Evolutionary conservation across 2,888 invertebrate species (phyloP), one percentile per base, ranked within the genome.

Genomic region (Neuroscelio doddi): DNA sequence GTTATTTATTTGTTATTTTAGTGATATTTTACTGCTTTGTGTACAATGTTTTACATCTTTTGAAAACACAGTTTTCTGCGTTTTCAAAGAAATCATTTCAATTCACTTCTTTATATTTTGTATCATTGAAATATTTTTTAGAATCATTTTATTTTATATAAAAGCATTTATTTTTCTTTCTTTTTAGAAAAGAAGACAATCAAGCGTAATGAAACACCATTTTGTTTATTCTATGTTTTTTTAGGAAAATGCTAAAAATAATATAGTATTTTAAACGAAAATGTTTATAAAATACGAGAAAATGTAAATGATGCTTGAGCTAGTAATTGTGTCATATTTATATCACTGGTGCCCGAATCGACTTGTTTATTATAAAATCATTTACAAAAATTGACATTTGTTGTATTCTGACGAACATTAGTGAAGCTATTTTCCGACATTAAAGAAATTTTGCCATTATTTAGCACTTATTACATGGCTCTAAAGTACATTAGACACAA

Each of bases 401-500:
- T 38, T 38, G 38, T 16, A 38, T 38, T 21, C 5, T 21, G 21
- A 21, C 5, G 21, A 3, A 21, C 21, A 21, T 21, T 21, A 5
- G 21, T 5, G 5, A 5, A 21, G 21, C 5, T 21, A 21, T 21
- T 38, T 38, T 16, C 10, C 4, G 8, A 1, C 15, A 38, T 38
- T 7, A 16, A 17, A n/a, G 1, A 17, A 38, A 38, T 38, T 5
- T 10, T 17, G 10, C 8, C 17, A 16, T 16, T n/a, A 17, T 16
- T 17, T 14, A 14, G 10, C 7, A 14, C 10, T 12, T 9, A 30
- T 47, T 10, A 38, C 8, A 16, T 47, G 38, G 56, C 56, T 53
- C 49, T 34, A 24, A 42, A 41, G 38, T 29, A 55, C 15, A 50
- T 52, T 36, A 52, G 27, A 64, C n/a, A 1, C 42, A 42, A 52